phyloP scores from a whole-genome alignment of 2,113 vertebrate species.

The Ptychochromis oligacanthus region DNA sequence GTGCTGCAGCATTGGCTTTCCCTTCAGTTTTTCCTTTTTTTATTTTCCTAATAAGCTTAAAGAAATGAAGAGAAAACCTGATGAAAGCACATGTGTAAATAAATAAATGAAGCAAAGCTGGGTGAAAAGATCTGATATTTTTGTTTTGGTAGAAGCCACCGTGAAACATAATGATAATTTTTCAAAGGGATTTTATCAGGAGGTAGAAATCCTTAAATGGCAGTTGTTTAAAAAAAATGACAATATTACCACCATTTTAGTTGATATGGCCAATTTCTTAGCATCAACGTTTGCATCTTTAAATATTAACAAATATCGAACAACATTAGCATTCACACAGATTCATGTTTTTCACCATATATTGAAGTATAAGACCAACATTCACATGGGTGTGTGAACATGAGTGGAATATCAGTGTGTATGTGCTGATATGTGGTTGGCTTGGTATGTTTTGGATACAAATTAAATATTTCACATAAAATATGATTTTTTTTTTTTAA shows the following conservation, averaged over 20 bases:
- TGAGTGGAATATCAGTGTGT: background rate
- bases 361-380: no score
- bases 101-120: constrained; percentile 23
- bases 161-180: background rate
- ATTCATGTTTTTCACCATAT: no score
- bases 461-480: background rate
- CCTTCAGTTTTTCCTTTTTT: background rate
- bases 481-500: no score
- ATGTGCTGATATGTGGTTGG: background rate
- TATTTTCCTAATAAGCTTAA: background rate
- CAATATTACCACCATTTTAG: background rate
- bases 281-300: no score
- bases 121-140: constrained; percentile 11
- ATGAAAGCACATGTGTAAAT: constrained; percentile 16
- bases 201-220: background rate
- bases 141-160: background rate
- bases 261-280: background rate
- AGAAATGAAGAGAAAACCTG: background rate
- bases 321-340: no score
- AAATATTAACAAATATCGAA: no score
- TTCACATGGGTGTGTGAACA: background rate
- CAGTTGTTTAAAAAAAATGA: background rate
- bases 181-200: background rate
- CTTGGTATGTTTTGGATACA: background rate
- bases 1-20: constrained; percentile 28